Conservation (phyloP, 2,888 invertebrate species). For the Petrolisthes cinctipes region DNA sequence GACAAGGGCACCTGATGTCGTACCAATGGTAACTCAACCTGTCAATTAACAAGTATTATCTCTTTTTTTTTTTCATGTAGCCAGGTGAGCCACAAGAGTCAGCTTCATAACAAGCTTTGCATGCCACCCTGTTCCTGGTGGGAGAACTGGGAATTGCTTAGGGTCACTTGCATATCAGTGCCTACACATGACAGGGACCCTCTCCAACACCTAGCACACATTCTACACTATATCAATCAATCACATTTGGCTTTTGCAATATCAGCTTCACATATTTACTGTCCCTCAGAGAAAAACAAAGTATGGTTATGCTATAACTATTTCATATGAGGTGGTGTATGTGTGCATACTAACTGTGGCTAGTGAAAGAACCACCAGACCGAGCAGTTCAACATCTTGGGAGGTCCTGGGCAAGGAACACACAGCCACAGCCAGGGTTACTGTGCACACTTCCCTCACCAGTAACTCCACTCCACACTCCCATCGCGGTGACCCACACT, state of each 20-base stretch:
- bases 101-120: no score
- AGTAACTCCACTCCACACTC: conserved; percentile 73
- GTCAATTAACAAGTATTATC: neutral
- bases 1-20: conserved; percentile 46
- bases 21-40: conserved; percentile 55
- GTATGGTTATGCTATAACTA: no score
- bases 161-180: no score
- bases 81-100: neutral
- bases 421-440: conserved; percentile 72
- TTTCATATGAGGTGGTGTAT: no score
- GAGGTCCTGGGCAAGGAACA: conserved; percentile 73
- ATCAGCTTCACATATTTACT: no score
- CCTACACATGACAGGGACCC: no score
- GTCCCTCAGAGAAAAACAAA: no score
- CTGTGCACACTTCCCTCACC: conserved; percentile 73
- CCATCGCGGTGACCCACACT: conserved; percentile 72
- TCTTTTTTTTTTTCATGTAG: neutral
- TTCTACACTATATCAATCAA: no score
- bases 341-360: conserved; percentile 69
- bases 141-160: no score
- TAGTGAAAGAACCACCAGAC: conserved; percentile 71
- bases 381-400: conserved; percentile 73
- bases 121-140: no score
- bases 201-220: no score
- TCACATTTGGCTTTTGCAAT: no score